phyloP scores from a whole-genome alignment of 37 sponge, comb jelly and placozoan species.

The Mnemiopsis leidyi region DNA sequence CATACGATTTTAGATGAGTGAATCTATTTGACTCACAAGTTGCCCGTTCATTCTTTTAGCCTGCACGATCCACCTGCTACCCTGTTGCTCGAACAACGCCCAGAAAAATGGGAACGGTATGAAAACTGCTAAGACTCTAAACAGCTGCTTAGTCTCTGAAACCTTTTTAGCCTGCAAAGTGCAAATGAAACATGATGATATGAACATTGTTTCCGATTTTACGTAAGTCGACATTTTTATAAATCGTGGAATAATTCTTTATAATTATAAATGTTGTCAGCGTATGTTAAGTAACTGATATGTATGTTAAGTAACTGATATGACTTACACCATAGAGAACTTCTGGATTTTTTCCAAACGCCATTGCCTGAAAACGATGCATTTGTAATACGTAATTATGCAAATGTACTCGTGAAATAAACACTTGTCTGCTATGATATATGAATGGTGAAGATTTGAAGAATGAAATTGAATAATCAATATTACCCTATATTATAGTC shows the following conservation, averaged over 20 bases:
- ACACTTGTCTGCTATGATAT: no score
- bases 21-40: slow-evolving; percentile 71
- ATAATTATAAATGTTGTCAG: no score
- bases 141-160: slow-evolving; percentile 36
- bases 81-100: slow-evolving; percentile 96
- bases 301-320: no score
- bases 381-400: no score
- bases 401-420: no score
- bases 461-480: no score
- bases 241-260: neutral
- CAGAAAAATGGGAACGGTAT: slow-evolving; percentile 95
- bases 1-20: no score
- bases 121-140: slow-evolving; percentile 72
- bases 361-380: slow-evolving; percentile 14
- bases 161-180: slow-evolving; percentile 63
- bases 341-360: neutral
- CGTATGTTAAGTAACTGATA: no score
- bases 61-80: slow-evolving; percentile 96
- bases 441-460: no score
- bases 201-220: neutral
- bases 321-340: neutral
- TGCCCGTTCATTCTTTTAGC: slow-evolving; percentile 86
- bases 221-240: neutral
- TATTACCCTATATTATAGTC: no score
- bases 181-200: no score